These are phyloP conservation scores for Clamator glandarius DNA, from an alignment of 2,797 vertebrate genomes.

Conservation along the genomic window DNA sequence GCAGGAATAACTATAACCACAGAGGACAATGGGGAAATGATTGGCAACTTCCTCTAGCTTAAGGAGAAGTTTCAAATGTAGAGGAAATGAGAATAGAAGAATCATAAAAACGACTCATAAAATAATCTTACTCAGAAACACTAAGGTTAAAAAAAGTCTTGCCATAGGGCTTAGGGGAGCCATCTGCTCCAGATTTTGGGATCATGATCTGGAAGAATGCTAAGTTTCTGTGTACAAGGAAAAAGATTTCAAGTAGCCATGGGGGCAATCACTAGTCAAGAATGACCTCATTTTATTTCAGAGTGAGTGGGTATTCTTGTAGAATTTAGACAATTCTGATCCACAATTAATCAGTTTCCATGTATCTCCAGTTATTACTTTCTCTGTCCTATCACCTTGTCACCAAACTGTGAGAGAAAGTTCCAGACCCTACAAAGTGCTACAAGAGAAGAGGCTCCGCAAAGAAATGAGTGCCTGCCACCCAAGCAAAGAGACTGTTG, in stretches of 20 bases:
- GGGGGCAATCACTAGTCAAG: not conserved
- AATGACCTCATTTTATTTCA: not conserved
- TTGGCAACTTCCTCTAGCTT: conserved; percentile 13
- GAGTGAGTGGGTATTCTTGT: not conserved
- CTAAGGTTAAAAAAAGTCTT: not conserved
- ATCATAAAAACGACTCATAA: not conserved
- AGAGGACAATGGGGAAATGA: conserved; percentile 24
- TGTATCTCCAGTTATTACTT: not conserved
- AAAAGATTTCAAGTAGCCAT: not conserved
- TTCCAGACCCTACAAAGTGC: not conserved
- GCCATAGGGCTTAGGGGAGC: not conserved
- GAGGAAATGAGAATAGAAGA: conserved; percentile 10
- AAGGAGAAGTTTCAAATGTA: not conserved
- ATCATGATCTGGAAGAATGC: not conserved
- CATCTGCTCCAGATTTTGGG: not conserved
- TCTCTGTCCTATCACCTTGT: not conserved
- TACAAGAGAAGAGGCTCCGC: not conserved
- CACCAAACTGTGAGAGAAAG: not conserved
- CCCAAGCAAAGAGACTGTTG: not conserved
- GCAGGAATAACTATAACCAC: conserved; percentile 2
- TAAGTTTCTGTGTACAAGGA: not conserved
- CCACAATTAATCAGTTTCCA: not conserved
- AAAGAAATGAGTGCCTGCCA: not conserved
- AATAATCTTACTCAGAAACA: not conserved
- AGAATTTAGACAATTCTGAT: not conserved